phyloP scores from a whole-genome alignment of 2,888 invertebrate species.

The Eupelmus urozonus region DNA sequence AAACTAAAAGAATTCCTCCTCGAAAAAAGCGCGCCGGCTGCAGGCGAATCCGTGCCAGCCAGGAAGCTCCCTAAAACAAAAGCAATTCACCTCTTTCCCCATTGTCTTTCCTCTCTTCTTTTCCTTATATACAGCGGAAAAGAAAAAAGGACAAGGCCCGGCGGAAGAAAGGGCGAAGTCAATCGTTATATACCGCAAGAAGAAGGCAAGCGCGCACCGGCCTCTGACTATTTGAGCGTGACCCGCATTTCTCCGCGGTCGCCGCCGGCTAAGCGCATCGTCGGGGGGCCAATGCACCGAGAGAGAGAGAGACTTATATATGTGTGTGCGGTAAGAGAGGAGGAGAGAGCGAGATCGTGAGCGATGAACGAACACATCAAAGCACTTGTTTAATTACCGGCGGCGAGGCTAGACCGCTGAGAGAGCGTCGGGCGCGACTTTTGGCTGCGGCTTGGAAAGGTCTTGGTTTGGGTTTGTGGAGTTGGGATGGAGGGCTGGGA shows the following conservation, averaged over 20 bases:
- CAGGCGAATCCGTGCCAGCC: background rate
- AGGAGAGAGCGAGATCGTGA: background rate
- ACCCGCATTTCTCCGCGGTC: conserved; percentile 47
- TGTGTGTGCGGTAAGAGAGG: no score
- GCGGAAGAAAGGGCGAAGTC: background rate
- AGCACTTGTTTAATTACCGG: conserved; percentile 40
- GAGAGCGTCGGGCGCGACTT: background rate
- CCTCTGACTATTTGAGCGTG: conserved; percentile 53
- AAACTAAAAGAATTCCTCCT: no score
- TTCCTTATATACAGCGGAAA: background rate
- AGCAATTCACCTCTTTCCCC: background rate
- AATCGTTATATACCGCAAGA: background rate
- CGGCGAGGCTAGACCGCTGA: background rate
- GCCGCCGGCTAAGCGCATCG: background rate
- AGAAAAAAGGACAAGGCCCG: background rate
- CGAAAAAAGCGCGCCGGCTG: background rate
- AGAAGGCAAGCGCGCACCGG: conserved; percentile 7
- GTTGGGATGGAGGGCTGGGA: no score
- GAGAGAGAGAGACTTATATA: background rate
- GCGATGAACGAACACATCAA: conserved; percentile 26
- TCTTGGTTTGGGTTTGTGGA: no score
- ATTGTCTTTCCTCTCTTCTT: background rate
- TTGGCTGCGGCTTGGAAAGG: no score
- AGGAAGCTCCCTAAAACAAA: background rate
- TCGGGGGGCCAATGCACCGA: conserved; percentile 42